A percentile compares a stretch with the other conserved stretches of the same genome.
Evolutionary conservation across 2,888 invertebrate genomes (phyloP).

Genomic region (Eumacrocentrus americanus): DNA sequence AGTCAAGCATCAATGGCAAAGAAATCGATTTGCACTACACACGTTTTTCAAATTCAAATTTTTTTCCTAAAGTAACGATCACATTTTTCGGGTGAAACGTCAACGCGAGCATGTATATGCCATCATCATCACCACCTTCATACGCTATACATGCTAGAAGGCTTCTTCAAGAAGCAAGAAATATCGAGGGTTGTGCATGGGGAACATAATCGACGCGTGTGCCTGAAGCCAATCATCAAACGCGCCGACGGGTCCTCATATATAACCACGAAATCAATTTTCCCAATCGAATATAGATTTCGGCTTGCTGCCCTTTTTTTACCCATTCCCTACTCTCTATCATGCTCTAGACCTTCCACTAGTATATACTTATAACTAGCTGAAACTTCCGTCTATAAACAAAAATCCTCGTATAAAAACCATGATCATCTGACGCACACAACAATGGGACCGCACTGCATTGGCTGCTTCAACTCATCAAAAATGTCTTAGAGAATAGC

Average conservation of each 20-base stretch:
- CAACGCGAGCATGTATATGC: background rate
- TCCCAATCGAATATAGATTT: constrained; percentile 38
- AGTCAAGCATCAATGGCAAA: constrained; percentile 11
- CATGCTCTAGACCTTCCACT: no score
- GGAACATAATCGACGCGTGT: background rate
- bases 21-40: constrained; percentile 23
- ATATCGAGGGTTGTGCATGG: background rate
- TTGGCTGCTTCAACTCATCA: constrained; percentile 11
- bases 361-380: no score
- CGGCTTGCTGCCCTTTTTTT: background rate
- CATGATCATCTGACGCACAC: background rate
- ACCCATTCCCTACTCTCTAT: background rate
- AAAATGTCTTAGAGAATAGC: background rate
- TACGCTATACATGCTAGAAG: no score
- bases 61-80: background rate
- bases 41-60: constrained; percentile 14
- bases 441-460: no score
- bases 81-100: background rate
- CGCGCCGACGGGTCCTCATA: constrained; percentile 30
- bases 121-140: no score
- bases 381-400: no score
- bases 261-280: constrained; percentile 44
- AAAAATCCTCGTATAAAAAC: no score
- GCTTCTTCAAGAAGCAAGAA: constrained; percentile 2
- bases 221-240: constrained; percentile 15